Evolutionary conservation across 2,797 vertebrate species (phyloP).

Genomic region (Platalea minor): DNA sequence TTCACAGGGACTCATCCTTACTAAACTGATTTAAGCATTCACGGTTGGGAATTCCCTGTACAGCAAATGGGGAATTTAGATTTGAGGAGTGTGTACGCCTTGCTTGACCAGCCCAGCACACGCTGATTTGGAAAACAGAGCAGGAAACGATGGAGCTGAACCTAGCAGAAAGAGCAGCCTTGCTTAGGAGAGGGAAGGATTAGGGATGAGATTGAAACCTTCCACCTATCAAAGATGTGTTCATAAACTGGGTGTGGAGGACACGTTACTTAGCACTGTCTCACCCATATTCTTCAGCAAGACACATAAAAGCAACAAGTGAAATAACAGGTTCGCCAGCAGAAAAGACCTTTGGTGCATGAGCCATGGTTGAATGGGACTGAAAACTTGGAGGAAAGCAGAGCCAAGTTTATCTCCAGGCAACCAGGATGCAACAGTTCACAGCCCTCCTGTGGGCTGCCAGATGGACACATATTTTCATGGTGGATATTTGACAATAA

Average conservation of each 20-base stretch:
- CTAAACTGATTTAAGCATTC: conserved; percentile 2
- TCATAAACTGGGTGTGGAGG: background rate
- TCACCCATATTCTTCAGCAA: background rate
- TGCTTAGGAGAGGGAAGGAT: background rate
- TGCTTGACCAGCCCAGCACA: background rate
- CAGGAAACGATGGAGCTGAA: background rate
- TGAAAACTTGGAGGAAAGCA: background rate
- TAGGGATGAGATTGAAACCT: background rate
- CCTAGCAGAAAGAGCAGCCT: background rate
- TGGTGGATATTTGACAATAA: background rate
- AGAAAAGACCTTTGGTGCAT: background rate
- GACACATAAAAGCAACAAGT: background rate
- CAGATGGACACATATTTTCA: background rate
- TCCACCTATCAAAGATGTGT: background rate
- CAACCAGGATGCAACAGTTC: background rate
- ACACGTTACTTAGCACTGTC: background rate
- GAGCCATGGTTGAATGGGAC: background rate
- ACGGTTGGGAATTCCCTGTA: background rate
- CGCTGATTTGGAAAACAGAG: background rate
- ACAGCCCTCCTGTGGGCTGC: background rate
- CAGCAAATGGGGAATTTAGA: background rate
- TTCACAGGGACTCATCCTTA: background rate
- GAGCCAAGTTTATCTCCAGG: background rate
- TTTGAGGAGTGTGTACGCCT: background rate
- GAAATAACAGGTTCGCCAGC: background rate